phyloP scores from a whole-genome alignment of 1,140 invertebrate species.

The Scaptomyza hsui region DNA sequence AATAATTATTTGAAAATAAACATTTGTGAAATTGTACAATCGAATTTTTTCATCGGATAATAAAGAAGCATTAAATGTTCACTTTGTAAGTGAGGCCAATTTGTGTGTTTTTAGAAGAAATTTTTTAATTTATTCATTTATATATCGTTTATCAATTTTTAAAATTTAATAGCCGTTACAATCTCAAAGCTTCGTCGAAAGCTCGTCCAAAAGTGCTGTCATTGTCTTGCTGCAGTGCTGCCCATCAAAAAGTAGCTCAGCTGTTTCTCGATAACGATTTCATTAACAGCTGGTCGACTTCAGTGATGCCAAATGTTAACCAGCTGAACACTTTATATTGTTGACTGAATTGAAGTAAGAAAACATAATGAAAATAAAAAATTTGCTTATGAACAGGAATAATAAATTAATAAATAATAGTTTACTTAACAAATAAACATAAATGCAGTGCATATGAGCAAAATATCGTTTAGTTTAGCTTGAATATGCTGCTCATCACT shows the following conservation, averaged over 20 bases:
- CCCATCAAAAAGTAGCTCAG: conserved; percentile 23
- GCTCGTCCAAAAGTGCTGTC: conserved; percentile 3
- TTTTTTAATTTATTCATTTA: too few relatives aligned
- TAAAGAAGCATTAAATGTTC: too few relatives aligned
- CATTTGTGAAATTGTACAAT: too few relatives aligned
- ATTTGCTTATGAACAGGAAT: background rate
- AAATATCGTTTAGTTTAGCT: background rate
- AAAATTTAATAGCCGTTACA: conserved; percentile 2
- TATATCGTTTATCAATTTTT: background rate
- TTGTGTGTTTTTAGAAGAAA: too few relatives aligned
- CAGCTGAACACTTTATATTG: background rate
- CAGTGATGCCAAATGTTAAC: conserved; percentile 21
- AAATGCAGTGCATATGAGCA: background rate
- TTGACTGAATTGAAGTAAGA: background rate
- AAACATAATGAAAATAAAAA: background rate
- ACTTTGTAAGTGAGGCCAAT: too few relatives aligned
- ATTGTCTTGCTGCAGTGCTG: conserved; percentile 1
- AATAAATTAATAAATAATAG: background rate
- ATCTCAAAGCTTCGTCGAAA: conserved; percentile 21
- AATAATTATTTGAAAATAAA: too few relatives aligned
- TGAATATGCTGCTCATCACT: conserved; percentile 9
- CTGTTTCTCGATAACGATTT: conserved; percentile 20
- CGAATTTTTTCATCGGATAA: too few relatives aligned
- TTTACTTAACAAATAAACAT: background rate
- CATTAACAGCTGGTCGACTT: conserved; percentile 29